Conservation (phyloP, 2,888 invertebrate genomes). For the Busseola fusca region DNA sequence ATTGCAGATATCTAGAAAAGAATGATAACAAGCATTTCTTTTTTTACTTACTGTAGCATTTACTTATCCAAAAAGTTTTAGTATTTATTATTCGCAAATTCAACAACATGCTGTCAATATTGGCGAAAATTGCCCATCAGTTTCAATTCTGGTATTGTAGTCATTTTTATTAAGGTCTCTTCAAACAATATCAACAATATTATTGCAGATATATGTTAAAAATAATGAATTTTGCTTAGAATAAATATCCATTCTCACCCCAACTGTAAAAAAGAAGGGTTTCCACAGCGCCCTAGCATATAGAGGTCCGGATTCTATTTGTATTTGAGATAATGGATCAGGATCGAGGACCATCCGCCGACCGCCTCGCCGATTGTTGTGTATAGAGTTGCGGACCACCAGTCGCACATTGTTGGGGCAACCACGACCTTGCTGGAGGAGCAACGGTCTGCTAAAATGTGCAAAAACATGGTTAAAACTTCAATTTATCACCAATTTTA, state of each 20-base stretch:
- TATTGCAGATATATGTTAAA: not conserved
- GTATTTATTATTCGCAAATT: not conserved
- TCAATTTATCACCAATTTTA: slow-evolving; percentile 29
- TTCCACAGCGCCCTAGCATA: slow-evolving; percentile 86
- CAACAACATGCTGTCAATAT: not conserved
- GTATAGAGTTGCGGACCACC: slow-evolving; percentile 78
- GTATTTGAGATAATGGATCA: slow-evolving; percentile 81
- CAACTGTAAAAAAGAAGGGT: slow-evolving; percentile 91
- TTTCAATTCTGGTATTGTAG: not conserved
- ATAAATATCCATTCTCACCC: slow-evolving; percentile 82
- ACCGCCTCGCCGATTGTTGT: slow-evolving; percentile 73
- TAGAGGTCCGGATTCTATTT: slow-evolving; percentile 82
- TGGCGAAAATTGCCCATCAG: not conserved
- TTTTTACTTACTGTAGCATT: no score
- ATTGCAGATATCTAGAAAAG: slow-evolving; percentile 90
- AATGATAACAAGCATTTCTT: not conserved
- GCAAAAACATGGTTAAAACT: slow-evolving; percentile 37
- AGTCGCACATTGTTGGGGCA: slow-evolving; percentile 66
- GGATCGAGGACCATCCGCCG: slow-evolving; percentile 71
- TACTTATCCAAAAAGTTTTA: not conserved
- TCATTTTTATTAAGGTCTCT: not conserved
- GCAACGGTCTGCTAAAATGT: slow-evolving; percentile 68
- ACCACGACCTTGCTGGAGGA: slow-evolving; percentile 66
- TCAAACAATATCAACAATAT: slow-evolving; percentile 7
- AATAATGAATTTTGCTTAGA: not conserved